Percentiles rank a stretch among this genome's conserved stretches.
Evolutionary conservation across 2,797 vertebrate genomes (phyloP).

Genomic region (Tokudaia tokunoshimensis): DNA sequence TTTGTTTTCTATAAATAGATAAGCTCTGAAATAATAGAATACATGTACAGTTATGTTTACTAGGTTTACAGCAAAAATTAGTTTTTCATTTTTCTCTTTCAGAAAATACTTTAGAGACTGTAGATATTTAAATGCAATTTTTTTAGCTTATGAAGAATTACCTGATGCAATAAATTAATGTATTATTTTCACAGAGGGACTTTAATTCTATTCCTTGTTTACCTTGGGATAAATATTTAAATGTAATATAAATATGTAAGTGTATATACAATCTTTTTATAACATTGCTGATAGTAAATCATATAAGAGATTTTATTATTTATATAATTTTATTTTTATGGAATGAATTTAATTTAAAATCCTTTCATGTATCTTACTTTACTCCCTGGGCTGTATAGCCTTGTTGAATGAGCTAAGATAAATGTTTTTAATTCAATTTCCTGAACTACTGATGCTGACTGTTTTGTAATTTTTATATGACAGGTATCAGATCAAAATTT

Average conservation of each 20-base stretch:
- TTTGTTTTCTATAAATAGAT: slow-evolving; percentile 56
- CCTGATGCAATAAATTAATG: slow-evolving; percentile 61
- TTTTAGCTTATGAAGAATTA: slow-evolving; percentile 35
- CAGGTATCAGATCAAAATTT: slow-evolving; percentile 74
- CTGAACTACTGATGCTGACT: slow-evolving; percentile 71
- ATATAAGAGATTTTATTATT: slow-evolving; percentile 69
- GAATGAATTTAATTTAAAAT: slow-evolving; percentile 86
- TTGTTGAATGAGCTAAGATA: slow-evolving; percentile 81
- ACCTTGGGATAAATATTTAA: slow-evolving; percentile 76
- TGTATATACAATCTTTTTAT: slow-evolving; percentile 27
- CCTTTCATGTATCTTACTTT: slow-evolving; percentile 82
- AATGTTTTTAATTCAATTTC: slow-evolving; percentile 87
- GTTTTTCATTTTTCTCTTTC: slow-evolving; percentile 18
- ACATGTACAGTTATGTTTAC: slow-evolving; percentile 29
- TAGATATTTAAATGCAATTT: slow-evolving; percentile 44
- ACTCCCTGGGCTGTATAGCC: slow-evolving; percentile 44
- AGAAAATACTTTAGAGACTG: slow-evolving; percentile 58
- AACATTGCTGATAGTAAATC: slow-evolving; percentile 67
- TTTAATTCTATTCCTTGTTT: slow-evolving; percentile 75
- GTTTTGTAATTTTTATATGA: slow-evolving; percentile 78
- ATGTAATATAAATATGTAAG: slow-evolving; percentile 73
- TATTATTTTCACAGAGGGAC: slow-evolving; percentile 20
- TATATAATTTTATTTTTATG: slow-evolving; percentile 79
- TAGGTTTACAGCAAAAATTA: slow-evolving; percentile 28
- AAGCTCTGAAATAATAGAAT: slow-evolving; percentile 44